Conservation (phyloP, 2,888 invertebrate species). For the Ypsolopha scabrella region DNA sequence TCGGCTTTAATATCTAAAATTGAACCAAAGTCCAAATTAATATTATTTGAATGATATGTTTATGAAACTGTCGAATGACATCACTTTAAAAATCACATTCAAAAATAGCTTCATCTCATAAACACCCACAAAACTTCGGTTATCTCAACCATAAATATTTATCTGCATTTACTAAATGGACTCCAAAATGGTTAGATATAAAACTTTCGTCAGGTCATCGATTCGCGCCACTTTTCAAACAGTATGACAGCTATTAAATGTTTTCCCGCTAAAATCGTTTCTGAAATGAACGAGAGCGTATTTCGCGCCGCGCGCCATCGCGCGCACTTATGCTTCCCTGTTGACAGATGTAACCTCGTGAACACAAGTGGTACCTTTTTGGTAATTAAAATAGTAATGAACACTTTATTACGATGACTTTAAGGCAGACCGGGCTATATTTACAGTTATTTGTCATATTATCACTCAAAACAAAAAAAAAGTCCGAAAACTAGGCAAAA, state of each 20-base stretch:
- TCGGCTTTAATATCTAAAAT: no score
- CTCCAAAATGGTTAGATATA: slow-evolving; percentile 49
- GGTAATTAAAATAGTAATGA: no score
- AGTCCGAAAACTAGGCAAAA: no score
- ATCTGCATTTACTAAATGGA: slow-evolving; percentile 64
- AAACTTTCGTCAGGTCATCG: slow-evolving; percentile 52
- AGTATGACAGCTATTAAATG: slow-evolving; percentile 38
- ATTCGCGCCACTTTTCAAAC: slow-evolving; percentile 42
- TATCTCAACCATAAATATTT: slow-evolving; percentile 57
- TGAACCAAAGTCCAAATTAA: no score
- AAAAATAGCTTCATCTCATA: slow-evolving; percentile 1
- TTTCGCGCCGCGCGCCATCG: slow-evolving; percentile 12
- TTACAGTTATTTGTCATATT: no score
- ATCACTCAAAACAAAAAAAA: no score
- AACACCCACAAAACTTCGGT: slow-evolving; percentile 20
- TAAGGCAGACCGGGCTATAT: no score
- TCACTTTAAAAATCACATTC: no score
- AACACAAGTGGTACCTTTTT: background rate
- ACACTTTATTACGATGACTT: no score
- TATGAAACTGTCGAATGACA: no score
- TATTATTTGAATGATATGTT: no score
- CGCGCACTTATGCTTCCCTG: slow-evolving; percentile 39
- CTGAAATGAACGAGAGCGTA: slow-evolving; percentile 6
- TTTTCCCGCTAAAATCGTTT: slow-evolving; percentile 32
- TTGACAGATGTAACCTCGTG: slow-evolving; percentile 42